Evolutionary conservation across 2,113 vertebrate genomes (phyloP), one percentile per base, ranked within the genome.

Genomic region (Drymodes brunneopygia): DNA sequence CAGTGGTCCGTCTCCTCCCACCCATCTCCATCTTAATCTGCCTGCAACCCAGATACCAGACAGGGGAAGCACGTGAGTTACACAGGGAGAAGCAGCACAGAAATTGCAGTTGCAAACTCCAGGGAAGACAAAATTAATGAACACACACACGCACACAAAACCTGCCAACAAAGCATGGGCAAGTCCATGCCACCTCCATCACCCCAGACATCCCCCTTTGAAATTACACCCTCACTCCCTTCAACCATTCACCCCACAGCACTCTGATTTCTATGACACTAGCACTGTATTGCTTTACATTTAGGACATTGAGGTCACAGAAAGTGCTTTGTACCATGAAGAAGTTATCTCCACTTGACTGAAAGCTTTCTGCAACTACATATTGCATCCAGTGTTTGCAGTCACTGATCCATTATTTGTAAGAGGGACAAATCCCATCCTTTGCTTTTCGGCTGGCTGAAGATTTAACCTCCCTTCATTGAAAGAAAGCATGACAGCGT

Each of bases 301-400:
- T 80, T 91, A 93, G 65, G 78, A 95, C 53, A 51, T 1, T 48
- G 88, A 96, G 93, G 96, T 97, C 77, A 79, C 74, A 69, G 86
- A 91, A 96, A 81, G 73, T 65, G 95, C 91, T 94, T 93, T 92
- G 82, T 90, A 90, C 81, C 92, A 82, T 86, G 92, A 96, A 95
- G 90, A 96, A 97, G 95, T 96, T 94, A 95, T 74, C 86, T 79
- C 88, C 90, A 86, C 45, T 58, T 83, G 70, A 44, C 90, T 64
- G 65, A 94, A 91, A 94, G 91, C 83, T 91, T 94, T 92, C 28
- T 47, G 65, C 70, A 81, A 35, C 81, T 90, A 35, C 71, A 45
- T 84, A 94, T 84, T 92, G 80, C 69, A 82, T 80, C 57, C n/a
- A 44, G 58, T 67, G 85, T 88, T 95, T 80, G 64, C 23, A 8